Percentiles rank a stretch among this genome's conserved stretches.
Conservation (phyloP, 2,888 invertebrate genomes). For the Sesia bembeciformis region DNA sequence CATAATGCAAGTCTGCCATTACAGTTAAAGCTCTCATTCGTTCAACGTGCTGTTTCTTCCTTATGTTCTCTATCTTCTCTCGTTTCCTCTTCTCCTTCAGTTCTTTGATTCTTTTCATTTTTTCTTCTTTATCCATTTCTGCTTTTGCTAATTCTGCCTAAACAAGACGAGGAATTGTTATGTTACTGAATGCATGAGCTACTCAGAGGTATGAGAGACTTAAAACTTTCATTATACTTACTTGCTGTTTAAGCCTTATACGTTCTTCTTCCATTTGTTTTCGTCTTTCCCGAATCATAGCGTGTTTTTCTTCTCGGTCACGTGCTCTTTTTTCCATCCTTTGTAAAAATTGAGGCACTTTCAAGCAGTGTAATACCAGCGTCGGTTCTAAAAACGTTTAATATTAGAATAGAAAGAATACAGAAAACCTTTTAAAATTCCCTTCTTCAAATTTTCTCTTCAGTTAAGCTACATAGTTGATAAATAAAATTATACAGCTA, state of each 20-base stretch:
- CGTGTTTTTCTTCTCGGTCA: conserved; percentile 75
- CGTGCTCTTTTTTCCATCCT: conserved; percentile 83
- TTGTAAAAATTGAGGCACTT: conserved; percentile 80
- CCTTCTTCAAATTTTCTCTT: too few species aligned
- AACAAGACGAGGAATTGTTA: conserved; percentile 6
- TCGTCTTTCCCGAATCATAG: conserved; percentile 59
- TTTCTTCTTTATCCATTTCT: conserved; percentile 76
- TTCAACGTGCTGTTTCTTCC: conserved; percentile 70
- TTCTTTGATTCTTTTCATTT: conserved; percentile 73
- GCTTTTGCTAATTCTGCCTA: conserved; percentile 64
- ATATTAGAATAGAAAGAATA: too few species aligned
- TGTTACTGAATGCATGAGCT: not conserved
- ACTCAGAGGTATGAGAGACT: not conserved
- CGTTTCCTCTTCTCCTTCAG: conserved; percentile 75
- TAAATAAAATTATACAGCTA: not conserved
- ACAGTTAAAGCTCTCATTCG: conserved; percentile 56
- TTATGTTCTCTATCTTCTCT: conserved; percentile 76
- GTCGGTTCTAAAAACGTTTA: conserved; percentile 35
- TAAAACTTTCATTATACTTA: conserved; percentile 11
- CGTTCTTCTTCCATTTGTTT: conserved; percentile 66
- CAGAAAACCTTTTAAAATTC: too few species aligned
- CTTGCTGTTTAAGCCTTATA: conserved; percentile 60
- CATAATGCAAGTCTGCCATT: conserved; percentile 69
- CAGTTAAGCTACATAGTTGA: not conserved
- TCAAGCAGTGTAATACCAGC: conserved; percentile 60